Percentiles rank a stretch among this genome's conserved stretches.
Conservation (phyloP, 92 coral and sea anemone genomes). For the Porites rus region DNA sequence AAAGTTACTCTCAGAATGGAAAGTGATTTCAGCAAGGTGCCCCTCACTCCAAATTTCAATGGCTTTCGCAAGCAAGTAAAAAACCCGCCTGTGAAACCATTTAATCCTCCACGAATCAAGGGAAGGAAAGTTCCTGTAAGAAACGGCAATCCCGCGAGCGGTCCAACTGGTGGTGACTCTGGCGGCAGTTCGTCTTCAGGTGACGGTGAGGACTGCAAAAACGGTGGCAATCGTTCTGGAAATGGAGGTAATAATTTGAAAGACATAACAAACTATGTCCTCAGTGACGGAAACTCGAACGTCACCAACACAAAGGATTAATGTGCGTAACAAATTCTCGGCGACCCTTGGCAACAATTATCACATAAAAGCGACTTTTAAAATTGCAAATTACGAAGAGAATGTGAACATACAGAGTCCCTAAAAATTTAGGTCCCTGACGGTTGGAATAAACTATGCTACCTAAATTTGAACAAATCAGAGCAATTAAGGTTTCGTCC, state of each 20-base stretch:
- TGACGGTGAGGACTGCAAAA: neutral
- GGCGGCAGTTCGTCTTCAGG: neutral
- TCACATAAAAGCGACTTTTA: neutral
- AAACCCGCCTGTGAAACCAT: neutral
- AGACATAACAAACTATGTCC: neutral
- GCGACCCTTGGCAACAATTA: neutral
- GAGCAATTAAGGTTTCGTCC: neutral
- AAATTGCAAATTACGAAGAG: neutral
- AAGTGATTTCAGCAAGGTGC: neutral
- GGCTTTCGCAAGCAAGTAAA: neutral
- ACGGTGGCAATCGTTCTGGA: neutral
- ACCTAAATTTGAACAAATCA: neutral
- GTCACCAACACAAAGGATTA: neutral
- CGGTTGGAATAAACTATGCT: neutral
- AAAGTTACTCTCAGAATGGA: neutral
- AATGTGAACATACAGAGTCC: neutral
- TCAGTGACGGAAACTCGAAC: neutral
- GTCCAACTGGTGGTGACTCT: constrained; percentile 2
- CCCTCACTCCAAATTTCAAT: neutral
- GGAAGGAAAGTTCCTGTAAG: neutral
- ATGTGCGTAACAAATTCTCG: too few species aligned
- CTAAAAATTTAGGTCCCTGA: neutral
- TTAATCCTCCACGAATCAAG: neutral
- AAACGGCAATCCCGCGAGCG: neutral
- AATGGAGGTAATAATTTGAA: neutral